phyloP scores from a whole-genome alignment of 2,113 vertebrate species.

The Caloenas nicobarica region DNA sequence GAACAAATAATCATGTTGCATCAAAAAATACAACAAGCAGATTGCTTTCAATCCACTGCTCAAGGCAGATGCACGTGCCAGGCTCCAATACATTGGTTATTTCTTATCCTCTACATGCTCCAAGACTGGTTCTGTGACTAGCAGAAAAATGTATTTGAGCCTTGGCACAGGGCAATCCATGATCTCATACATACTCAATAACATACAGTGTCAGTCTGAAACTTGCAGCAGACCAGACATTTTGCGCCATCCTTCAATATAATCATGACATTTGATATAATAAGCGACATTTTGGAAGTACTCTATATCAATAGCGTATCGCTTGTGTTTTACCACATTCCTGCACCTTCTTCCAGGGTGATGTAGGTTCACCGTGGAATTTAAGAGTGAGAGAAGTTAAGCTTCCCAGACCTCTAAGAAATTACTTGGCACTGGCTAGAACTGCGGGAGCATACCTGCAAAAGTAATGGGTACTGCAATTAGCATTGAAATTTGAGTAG shows the following conservation, averaged over 20 bases:
- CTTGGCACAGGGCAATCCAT: background rate
- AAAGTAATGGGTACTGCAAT: background rate
- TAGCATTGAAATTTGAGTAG: background rate
- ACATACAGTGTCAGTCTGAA: background rate
- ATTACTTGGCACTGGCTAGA: background rate
- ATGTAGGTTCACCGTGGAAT: background rate
- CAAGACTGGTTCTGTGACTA: background rate
- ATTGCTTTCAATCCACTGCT: background rate
- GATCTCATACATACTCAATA: background rate
- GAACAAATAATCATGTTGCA: background rate
- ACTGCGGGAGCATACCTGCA: background rate
- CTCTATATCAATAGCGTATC: background rate
- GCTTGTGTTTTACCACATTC: background rate
- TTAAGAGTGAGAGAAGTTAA: background rate
- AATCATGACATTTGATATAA: no score
- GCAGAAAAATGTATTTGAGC: background rate
- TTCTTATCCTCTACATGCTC: background rate
- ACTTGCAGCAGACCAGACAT: background rate
- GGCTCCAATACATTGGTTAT: background rate
- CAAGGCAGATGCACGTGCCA: background rate
- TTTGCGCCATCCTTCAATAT: background rate
- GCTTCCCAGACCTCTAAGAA: background rate
- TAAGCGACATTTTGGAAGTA: background rate
- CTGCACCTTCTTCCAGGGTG: background rate
- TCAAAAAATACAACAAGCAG: background rate